A percentile compares a stretch with the other conserved stretches of the same genome.
Conservation (phyloP, 2,113 vertebrate genomes). For the Saguinus midas region DNA sequence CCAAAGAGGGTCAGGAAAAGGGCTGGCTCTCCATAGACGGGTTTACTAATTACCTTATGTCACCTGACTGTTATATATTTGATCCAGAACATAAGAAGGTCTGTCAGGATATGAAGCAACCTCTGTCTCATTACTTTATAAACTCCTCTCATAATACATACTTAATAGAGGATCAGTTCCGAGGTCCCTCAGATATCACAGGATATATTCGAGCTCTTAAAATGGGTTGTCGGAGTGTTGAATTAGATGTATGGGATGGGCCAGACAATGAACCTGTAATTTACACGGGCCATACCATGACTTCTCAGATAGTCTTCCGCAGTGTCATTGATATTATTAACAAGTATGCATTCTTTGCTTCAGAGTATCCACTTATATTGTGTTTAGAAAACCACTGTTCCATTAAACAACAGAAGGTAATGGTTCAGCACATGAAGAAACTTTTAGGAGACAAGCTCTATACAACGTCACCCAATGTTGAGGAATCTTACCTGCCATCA, state of each 20-base stretch:
- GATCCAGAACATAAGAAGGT: constrained; percentile 97
- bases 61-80: constrained; percentile 96
- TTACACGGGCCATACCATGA: constrained; percentile 98
- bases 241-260: constrained; percentile 98
- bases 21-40: constrained; percentile 97
- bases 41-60: constrained; percentile 98
- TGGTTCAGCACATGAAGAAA: constrained; percentile 97
- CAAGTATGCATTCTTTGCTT: constrained; percentile 96
- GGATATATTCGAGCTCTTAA: constrained; percentile 98
- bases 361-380: constrained; percentile 94
- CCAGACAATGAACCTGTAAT: constrained; percentile 96
- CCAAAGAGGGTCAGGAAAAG: constrained; percentile 93
- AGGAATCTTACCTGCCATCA: constrained; percentile 94
- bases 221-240: constrained; percentile 98
- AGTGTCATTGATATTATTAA: constrained; percentile 95
- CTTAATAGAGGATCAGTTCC: constrained; percentile 98
- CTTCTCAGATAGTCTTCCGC: constrained; percentile 96
- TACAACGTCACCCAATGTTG: constrained; percentile 87
- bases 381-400: constrained; percentile 99
- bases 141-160: constrained; percentile 98
- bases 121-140: constrained; percentile 98
- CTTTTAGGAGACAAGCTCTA: constrained; percentile 95
- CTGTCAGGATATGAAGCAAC: constrained; percentile 98
- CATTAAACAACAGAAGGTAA: constrained; percentile 96
- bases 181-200: constrained; percentile 97